phyloP scores from a whole-genome alignment of 2,797 vertebrate genomes.

The Silurus lanzhouensis region DNA sequence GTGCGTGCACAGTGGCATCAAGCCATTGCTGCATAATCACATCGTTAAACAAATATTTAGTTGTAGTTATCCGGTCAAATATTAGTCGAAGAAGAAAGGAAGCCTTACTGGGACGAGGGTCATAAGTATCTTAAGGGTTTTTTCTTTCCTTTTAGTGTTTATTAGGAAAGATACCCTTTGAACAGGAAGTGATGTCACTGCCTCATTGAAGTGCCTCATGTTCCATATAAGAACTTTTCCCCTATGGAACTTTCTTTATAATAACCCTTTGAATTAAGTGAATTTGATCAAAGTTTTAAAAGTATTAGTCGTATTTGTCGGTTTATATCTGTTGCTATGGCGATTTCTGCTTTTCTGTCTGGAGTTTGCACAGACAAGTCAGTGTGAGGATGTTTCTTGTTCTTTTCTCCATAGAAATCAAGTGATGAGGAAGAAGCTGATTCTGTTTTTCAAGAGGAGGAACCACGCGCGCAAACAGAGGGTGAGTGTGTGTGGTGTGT shows the following conservation, averaged over 20 bases:
- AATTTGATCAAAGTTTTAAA: not conserved
- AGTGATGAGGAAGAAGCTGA: slow-evolving; percentile 99
- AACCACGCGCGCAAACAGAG: slow-evolving; percentile 98
- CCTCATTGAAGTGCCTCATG: not conserved
- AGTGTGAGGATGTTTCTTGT: not conserved
- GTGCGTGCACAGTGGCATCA: not conserved
- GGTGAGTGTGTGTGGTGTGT: slow-evolving; percentile 73
- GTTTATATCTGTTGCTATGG: not conserved
- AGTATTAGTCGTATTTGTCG: not conserved
- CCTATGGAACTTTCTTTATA: not conserved
- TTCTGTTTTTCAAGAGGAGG: slow-evolving; percentile 98
- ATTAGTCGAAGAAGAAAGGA: not conserved
- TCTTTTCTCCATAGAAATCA: slow-evolving; percentile 85
- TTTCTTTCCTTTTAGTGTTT: not conserved
- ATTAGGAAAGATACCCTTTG: not conserved
- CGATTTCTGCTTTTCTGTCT: not conserved
- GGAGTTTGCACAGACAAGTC: not conserved
- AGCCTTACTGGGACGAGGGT: not conserved
- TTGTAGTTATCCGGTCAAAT: slow-evolving; percentile 1
- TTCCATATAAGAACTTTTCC: not conserved
- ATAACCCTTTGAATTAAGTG: not conserved
- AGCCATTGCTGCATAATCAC: not conserved
- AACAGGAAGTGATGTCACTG: not conserved
- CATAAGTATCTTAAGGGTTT: not conserved
- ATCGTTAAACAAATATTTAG: not conserved